phyloP scores from a whole-genome alignment of 2,888 invertebrate species.

The Aleiodes testaceus region DNA sequence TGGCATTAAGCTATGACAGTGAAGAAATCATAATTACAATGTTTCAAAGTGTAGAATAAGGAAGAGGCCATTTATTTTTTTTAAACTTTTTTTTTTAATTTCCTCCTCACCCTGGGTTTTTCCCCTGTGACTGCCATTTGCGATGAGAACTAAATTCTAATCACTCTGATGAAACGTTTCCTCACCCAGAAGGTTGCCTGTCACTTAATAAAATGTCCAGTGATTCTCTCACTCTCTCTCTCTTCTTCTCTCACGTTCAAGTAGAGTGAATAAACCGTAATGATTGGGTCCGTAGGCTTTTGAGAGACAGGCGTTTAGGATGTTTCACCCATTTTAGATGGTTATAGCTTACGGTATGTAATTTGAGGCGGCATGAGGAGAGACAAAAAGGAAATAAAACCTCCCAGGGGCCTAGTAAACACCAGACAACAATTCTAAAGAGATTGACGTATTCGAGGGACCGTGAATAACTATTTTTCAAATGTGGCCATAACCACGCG shows the following conservation, averaged over 20 bases:
- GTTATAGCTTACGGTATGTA: slow-evolving; percentile 48
- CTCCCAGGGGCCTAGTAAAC: slow-evolving; percentile 37
- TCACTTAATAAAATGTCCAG: slow-evolving; percentile 53
- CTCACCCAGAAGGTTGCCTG: slow-evolving; percentile 50
- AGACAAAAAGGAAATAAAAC: not conserved
- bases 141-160: slow-evolving; percentile 29
- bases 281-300: slow-evolving; percentile 52
- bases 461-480: slow-evolving; percentile 45
- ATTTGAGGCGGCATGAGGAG: slow-evolving; percentile 46
- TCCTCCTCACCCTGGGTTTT: not conserved
- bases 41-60: not conserved
- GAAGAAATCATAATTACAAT: slow-evolving; percentile 18
- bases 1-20: slow-evolving; percentile 2
- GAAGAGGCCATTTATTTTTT: slow-evolving; percentile 3
- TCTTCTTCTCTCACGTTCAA: not conserved
- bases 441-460: slow-evolving; percentile 52
- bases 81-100: not conserved
- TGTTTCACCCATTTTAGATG: slow-evolving; percentile 58
- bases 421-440: slow-evolving; percentile 44
- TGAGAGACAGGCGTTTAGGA: slow-evolving; percentile 59
- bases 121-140: not conserved
- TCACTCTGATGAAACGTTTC: slow-evolving; percentile 64
- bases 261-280: slow-evolving; percentile 47
- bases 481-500: slow-evolving; percentile 7
- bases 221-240: slow-evolving; percentile 29